phyloP scores from a whole-genome alignment of 2,113 vertebrate species.

The Calidris pygmaea region DNA sequence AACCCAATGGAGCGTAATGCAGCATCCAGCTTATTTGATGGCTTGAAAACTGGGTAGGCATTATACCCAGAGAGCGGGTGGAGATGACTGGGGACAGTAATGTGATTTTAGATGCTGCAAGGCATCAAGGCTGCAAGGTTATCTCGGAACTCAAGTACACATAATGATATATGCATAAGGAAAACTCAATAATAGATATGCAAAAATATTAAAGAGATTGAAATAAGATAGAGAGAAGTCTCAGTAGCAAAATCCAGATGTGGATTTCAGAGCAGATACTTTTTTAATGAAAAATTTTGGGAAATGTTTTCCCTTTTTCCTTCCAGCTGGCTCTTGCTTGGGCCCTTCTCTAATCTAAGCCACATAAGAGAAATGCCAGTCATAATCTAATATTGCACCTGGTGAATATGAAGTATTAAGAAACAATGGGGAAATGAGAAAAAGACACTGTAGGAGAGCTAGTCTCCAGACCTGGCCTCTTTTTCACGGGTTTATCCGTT shows the following conservation, averaged over 20 bases:
- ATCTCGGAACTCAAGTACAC: neutral
- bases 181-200: neutral
- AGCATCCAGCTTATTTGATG: neutral
- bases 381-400: constrained; percentile 55
- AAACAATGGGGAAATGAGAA: constrained; percentile 49
- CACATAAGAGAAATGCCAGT: constrained; percentile 57
- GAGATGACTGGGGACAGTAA: neutral
- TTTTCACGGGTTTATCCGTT: neutral
- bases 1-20: neutral
- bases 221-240: constrained; percentile 2
- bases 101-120: neutral
- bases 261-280: constrained; percentile 43
- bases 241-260: constrained; percentile 56
- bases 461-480: neutral
- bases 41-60: neutral
- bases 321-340: constrained; percentile 51
- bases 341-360: constrained; percentile 23
- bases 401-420: constrained; percentile 33
- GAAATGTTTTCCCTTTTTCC: constrained; percentile 38
- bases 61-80: neutral
- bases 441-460: constrained; percentile 19
- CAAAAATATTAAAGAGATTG: constrained; percentile 34
- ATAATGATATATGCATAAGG: neutral
- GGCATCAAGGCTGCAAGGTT: neutral
- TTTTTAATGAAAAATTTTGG: constrained; percentile 46